Evolutionary conservation across 2,113 vertebrate genomes (phyloP), one percentile per base, ranked within the genome.

Genomic region (Circaetus cinerascens): DNA sequence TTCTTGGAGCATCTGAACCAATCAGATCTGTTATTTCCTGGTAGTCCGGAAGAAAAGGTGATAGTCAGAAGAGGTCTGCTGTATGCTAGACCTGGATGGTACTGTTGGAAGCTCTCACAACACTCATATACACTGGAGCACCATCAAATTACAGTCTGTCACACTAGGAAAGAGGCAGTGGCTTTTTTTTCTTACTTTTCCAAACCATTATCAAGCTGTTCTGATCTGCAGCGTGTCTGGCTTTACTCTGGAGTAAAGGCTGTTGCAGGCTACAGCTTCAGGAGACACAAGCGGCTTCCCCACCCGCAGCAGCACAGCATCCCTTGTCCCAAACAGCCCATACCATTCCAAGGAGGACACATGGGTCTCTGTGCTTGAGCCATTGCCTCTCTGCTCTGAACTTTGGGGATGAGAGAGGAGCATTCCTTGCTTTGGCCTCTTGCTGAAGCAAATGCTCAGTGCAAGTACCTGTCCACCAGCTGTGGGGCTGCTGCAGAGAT

Each of bases 1-100:
- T 95, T 74, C 43, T 45, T 64, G 53, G 62, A 93, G 53, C 69
- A 88, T 64, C 48, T 90, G 75, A 95, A 86, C 67, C 86, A 91
- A 9, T 34, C 81, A 84, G 60, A 92, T 55, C 20, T 69, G 5
- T 8, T 69, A 9, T 53, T 85, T 59, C 26, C n/a, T 53, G 21
- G 34, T 38, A 88, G 46, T 34, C 11, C 27, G 13, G 40, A 46
- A 73, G 48, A 79, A 79, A 75, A 84, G 9, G 41, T 78, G 41
- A 29, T 34, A 32, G 26, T 55, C 32, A 51, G 51, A 77, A 73
- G 27, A n/a, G 9, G 4, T 56, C 41, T 68, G 18, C 30, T 51
- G 18, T 45, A 13, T 30, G 30, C 21, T 57, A 21, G 22, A 23
- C 34, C 16, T 48, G 38, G 67, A 27, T 74, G 11, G 36, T 64